These are phyloP conservation scores for Danaus plexippus DNA, from an alignment of 1,140 invertebrate species.

Conservation along the genomic window DNA sequence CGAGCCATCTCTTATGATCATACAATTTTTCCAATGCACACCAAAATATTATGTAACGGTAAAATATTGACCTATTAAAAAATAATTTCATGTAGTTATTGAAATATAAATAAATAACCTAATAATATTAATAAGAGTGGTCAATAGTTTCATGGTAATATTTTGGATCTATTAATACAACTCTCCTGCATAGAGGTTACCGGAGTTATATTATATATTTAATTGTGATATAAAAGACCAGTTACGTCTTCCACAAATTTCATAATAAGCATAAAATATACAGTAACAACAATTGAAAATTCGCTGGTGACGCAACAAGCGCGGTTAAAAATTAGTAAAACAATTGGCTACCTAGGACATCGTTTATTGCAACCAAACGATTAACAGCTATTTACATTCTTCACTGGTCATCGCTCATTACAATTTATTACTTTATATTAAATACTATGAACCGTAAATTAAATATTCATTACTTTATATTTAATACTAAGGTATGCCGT, in stretches of 20 bases:
- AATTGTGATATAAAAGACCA: slow-evolving; percentile 3
- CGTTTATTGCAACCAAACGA: slow-evolving; percentile 45
- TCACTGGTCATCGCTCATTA: slow-evolving; percentile 38
- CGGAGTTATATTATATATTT: slow-evolving; percentile 6
- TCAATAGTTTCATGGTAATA: too few relatives aligned
- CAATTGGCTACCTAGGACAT: slow-evolving; percentile 47
- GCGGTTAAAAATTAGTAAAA: slow-evolving; percentile 54
- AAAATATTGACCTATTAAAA: slow-evolving; percentile 47
- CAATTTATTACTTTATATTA: slow-evolving; percentile 26
- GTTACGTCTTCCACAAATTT: slow-evolving; percentile 31
- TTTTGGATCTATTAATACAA: too few relatives aligned
- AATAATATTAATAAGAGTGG: too few relatives aligned
- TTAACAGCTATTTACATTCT: slow-evolving; percentile 54
- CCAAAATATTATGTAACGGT: slow-evolving; percentile 62
- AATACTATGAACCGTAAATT: slow-evolving; percentile 17
- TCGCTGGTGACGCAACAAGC: slow-evolving; percentile 52
- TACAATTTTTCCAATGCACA: slow-evolving; percentile 57
- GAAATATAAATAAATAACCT: too few relatives aligned
- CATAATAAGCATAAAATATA: slow-evolving; percentile 56
- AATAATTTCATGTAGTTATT: neutral
- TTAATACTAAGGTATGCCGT: slow-evolving; percentile 8
- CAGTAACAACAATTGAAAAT: slow-evolving; percentile 49
- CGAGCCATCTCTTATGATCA: slow-evolving; percentile 46
- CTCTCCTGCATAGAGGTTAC: slow-evolving; percentile 19
- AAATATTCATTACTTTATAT: slow-evolving; percentile 26